phyloP scores from a whole-genome alignment of 2,888 invertebrate species.

The Torymus tubicola region DNA sequence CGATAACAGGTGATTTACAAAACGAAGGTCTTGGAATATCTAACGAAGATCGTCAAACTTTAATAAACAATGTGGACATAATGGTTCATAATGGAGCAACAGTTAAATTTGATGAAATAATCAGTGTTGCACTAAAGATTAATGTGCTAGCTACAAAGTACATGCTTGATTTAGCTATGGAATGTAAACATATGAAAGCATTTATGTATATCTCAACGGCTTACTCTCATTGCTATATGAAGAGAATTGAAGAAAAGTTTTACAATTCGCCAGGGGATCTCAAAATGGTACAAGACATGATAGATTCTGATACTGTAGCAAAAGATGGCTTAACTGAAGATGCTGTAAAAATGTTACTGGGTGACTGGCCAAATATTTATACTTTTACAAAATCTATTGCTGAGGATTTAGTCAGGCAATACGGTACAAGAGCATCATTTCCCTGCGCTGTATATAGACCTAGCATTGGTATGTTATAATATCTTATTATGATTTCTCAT shows the following conservation, averaged over 20 bases:
- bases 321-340: constrained; percentile 60
- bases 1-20: constrained; percentile 62
- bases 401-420: constrained; percentile 65
- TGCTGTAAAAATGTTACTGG: constrained; percentile 55
- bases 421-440: constrained; percentile 58
- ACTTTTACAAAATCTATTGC: constrained; percentile 65
- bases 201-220: constrained; percentile 67
- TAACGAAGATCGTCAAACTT: constrained; percentile 54
- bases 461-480: constrained; percentile 61
- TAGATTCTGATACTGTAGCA: constrained; percentile 60
- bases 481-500: no score
- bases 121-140: constrained; percentile 55
- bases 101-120: constrained; percentile 59
- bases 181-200: constrained; percentile 60
- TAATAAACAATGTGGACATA: constrained; percentile 63
- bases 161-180: constrained; percentile 64
- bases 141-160: constrained; percentile 65
- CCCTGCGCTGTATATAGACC: constrained; percentile 65
- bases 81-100: constrained; percentile 66
- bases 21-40: constrained; percentile 62
- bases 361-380: constrained; percentile 64
- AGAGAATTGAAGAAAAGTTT: constrained; percentile 64
- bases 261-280: constrained; percentile 64
- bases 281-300: constrained; percentile 62
- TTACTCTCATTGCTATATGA: constrained; percentile 63